Evolutionary conservation across 2,888 invertebrate genomes (phyloP).

Genomic region (Sminthurinus aureus): DNA sequence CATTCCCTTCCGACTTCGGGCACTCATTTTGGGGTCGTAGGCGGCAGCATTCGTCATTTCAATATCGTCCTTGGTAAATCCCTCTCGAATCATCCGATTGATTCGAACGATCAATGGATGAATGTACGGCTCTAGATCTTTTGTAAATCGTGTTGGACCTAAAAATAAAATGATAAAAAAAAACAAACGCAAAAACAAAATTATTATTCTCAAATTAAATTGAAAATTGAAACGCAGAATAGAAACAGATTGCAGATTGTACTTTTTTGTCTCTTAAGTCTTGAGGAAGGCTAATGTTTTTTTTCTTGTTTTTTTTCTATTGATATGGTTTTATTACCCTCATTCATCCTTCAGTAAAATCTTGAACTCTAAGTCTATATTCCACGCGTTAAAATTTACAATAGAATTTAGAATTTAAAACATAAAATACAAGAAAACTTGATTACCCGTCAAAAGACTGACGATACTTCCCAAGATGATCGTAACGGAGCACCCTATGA

Average conservation of each 20-base stretch:
- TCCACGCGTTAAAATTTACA: too few species aligned
- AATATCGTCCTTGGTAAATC: constrained; percentile 26
- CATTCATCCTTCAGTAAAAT: too few species aligned
- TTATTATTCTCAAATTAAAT: background rate
- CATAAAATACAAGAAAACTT: background rate
- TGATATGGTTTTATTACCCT: background rate
- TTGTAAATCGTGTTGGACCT: constrained; percentile 54
- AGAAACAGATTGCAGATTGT: background rate
- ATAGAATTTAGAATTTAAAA: too few species aligned
- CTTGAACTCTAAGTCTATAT: too few species aligned
- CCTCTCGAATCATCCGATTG: constrained; percentile 6
- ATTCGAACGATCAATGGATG: constrained; percentile 53
- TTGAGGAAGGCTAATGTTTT: background rate
- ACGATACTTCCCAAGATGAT: constrained; percentile 50
- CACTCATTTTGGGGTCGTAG: constrained; percentile 14
- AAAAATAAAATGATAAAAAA: background rate
- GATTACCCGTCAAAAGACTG: constrained; percentile 50
- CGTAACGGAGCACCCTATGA: constrained; percentile 45
- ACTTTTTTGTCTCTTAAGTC: too few species aligned
- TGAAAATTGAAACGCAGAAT: background rate
- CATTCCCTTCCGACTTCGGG: background rate
- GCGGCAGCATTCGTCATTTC: constrained; percentile 27
- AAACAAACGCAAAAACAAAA: background rate
- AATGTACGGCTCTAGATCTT: constrained; percentile 55
- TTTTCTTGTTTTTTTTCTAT: background rate